Percentiles rank a stretch among this genome's conserved stretches.
These are phyloP conservation scores for Plagiodera versicolora DNA, from an alignment of 2,888 invertebrate genomes.

Conservation along the genomic window DNA sequence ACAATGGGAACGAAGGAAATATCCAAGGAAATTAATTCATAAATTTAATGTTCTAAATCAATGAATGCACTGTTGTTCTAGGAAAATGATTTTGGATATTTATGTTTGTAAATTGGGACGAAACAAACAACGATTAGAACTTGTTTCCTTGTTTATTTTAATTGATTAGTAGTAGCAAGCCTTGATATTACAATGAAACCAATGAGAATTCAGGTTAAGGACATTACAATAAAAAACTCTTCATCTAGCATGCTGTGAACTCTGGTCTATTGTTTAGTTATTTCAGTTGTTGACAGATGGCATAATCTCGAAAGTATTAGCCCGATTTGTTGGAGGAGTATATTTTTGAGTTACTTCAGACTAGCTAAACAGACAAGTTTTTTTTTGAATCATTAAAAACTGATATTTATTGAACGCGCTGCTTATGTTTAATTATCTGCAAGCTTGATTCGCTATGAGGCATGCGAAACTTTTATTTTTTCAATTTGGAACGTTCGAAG, in stretches of 20 bases:
- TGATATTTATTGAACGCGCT: too few relatives aligned
- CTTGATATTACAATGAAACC: slow-evolving; percentile 35
- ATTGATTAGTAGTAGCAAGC: slow-evolving; percentile 5
- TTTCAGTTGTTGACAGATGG: not conserved
- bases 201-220: slow-evolving; percentile 38
- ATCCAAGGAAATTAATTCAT: too few relatives aligned
- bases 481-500: not conserved
- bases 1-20: too few relatives aligned
- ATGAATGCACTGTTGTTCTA: too few relatives aligned
- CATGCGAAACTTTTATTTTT: slow-evolving; percentile 12
- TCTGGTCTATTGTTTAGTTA: slow-evolving; percentile 6
- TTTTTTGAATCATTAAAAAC: too few relatives aligned
- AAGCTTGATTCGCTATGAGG: slow-evolving; percentile 9
- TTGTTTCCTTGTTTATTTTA: slow-evolving; percentile 30
- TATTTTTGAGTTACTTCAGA: too few relatives aligned
- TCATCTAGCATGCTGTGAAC: slow-evolving; percentile 10
- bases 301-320: too few relatives aligned
- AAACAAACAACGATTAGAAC: slow-evolving; percentile 18
- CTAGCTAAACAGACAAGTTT: too few relatives aligned
- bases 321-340: too few relatives aligned
- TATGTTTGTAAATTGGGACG: not conserved
- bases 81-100: not conserved
- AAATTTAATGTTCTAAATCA: too few relatives aligned
- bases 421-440: not conserved
- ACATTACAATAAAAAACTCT: slow-evolving; percentile 27